These are phyloP conservation scores for Cathartes aura DNA, from an alignment of 2,113 vertebrate genomes.

Conservation along the genomic window DNA sequence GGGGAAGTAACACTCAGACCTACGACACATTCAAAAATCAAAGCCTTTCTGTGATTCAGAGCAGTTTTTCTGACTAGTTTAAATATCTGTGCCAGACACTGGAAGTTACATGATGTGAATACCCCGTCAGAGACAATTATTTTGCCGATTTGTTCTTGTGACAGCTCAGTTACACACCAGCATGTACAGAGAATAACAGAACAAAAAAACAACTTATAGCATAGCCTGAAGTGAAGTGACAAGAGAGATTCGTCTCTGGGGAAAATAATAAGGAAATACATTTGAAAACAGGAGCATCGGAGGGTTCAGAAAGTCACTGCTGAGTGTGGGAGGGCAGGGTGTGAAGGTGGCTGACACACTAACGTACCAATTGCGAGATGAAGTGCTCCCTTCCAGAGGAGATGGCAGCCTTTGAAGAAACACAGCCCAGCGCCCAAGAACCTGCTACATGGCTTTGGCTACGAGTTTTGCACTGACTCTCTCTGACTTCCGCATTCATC, in stretches of 20 bases:
- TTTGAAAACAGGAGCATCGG: conserved; percentile 5
- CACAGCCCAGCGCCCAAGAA: background rate
- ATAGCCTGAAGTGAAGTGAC: conserved; percentile 40
- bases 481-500: background rate
- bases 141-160: conserved; percentile 14
- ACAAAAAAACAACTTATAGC: background rate
- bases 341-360: background rate
- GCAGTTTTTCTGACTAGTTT: background rate
- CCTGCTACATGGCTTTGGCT: background rate
- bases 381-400: background rate
- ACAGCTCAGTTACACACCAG: conserved; percentile 36
- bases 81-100: background rate
- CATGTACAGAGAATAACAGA: conserved; percentile 11
- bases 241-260: background rate
- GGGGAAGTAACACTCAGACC: background rate
- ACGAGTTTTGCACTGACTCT: background rate
- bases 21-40: background rate
- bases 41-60: background rate
- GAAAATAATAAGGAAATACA: conserved; percentile 27
- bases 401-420: background rate
- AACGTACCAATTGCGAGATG: fast-evolving
- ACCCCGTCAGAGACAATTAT: conserved; percentile 3
- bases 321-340: background rate
- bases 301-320: background rate
- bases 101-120: conserved; percentile 12